phyloP scores from a whole-genome alignment of 1,140 invertebrate species.

The Dendrolimus punctatus region DNA sequence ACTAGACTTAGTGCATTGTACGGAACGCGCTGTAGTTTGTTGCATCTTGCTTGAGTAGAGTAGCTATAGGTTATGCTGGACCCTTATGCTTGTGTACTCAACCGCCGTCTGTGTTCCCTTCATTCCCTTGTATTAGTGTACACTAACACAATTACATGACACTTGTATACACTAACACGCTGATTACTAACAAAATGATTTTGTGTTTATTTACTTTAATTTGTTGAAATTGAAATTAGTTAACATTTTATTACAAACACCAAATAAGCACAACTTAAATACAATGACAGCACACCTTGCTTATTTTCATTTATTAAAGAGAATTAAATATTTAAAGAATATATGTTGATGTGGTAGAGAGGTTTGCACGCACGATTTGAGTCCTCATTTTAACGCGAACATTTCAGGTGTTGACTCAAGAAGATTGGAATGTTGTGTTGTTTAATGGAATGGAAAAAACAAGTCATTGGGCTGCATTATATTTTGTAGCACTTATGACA shows the following conservation, averaged over 20 bases:
- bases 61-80: conserved; percentile 41
- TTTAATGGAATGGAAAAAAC: conserved; percentile 99
- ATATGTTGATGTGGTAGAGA: conserved; percentile 57
- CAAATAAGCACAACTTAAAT: conserved; percentile 51
- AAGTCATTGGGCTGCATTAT: conserved; percentile 98
- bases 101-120: conserved; percentile 59
- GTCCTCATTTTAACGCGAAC: conserved; percentile 26
- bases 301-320: conserved; percentile 67
- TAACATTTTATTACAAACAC: conserved; percentile 43
- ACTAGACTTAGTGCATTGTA: conserved; percentile 36
- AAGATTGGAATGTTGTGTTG: conserved; percentile 99
- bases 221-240: conserved; percentile 30
- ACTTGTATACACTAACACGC: conserved; percentile 58
- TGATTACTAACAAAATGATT: conserved; percentile 41
- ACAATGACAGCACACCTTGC: conserved; percentile 67
- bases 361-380: conserved; percentile 8
- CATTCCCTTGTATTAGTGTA: conserved; percentile 54
- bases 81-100: conserved; percentile 66
- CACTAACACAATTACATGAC: conserved; percentile 56
- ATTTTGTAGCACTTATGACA: conserved; percentile 99
- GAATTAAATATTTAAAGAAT: conserved; percentile 39
- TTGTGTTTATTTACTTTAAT: conserved; percentile 35
- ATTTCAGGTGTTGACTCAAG: conserved; percentile 96
- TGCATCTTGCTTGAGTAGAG: conserved; percentile 59
- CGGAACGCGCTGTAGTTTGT: conserved; percentile 53